A percentile compares a stretch with the other conserved stretches of the same genome.
Evolutionary conservation across 2,888 invertebrate species (phyloP).

Genomic region (Poecilobothrus nobilitatus): DNA sequence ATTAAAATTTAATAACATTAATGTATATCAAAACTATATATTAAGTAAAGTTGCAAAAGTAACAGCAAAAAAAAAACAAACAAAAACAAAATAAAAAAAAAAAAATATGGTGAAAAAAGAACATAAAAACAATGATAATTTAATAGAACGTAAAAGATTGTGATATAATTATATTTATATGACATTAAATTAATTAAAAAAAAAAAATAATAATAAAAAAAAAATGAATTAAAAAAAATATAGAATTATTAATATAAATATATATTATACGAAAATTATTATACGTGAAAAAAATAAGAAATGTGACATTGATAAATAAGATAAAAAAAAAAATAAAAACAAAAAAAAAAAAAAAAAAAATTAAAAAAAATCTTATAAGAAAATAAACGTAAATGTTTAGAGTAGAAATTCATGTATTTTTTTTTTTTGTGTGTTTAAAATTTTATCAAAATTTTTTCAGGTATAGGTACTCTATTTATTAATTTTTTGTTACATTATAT

Average conservation of each 20-base stretch:
- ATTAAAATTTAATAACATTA: not conserved
- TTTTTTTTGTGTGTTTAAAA: not conserved
- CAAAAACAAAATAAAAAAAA: too few relatives aligned
- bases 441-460: too few relatives aligned
- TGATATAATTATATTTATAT: conserved; percentile 6
- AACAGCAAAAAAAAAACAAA: not conserved
- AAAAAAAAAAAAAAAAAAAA: conserved; percentile 5
- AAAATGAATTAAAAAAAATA: not conserved
- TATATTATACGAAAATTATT: conserved; percentile 2
- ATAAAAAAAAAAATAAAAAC: not conserved
- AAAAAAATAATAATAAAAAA: not conserved
- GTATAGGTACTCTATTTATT: too few relatives aligned
- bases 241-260: not conserved
- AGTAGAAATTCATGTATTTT: not conserved
- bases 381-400: conserved; percentile 3
- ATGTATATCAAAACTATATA: too few relatives aligned
- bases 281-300: not conserved
- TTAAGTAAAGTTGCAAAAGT: not conserved
- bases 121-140: not conserved
- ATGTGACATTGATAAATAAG: conserved; percentile 6
- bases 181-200: conserved; percentile 6
- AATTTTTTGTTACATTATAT: too few relatives aligned
- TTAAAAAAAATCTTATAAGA: conserved; percentile 5
- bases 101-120: too few relatives aligned
- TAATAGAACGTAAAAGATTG: conserved; percentile 6